Base-by-base conservation (phyloP, 2,113 vertebrate species). In the Gambusia affinis region DNA sequence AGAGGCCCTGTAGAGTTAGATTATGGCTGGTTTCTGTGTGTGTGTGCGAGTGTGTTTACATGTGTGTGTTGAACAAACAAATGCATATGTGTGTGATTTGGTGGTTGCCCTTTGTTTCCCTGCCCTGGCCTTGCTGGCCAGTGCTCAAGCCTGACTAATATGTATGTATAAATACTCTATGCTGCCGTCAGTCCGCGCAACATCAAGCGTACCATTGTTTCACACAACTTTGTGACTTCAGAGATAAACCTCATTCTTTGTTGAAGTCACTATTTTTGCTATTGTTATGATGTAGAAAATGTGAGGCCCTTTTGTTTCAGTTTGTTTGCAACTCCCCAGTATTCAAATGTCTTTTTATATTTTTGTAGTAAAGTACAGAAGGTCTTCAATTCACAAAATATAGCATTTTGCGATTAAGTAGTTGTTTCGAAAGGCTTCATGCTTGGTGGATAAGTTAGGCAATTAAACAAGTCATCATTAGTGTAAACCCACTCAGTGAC, bases 141-240 rank as follows among this genome's bases (percentile, higher is more conserved):
- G 70, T 70, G 77, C 88, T 85, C 82, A 81, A 85, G 79, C 82
- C 83, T 88, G 91, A 91, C 91, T 90, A 93, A 92, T 85, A 86
- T 88, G 82, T 88, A 92, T 87, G 84, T 91, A 91, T 90, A 93
- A 93, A 93, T 93, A 94, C 87, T 91, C 89, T 60, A 78, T 80
- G 81, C 86, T 87, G 86, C 87, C 82, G 79, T 87, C 85, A 73
- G 68, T 85, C 80, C 70, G 69, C 70, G 72, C 87, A 85, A 75
- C 82, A 87, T 92, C 92, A 92, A 93, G 83, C 63, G 6, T 73
- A 60, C 87, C 78, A 89, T 94, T 94, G 92, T 94, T 92, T 86
- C 72, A 76, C 47, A 47, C 76, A 72, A 79, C 88, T 90, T 81
- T 87, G 73, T 75, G 80, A 90, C 86, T 90, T 92, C 76, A 89